phyloP scores from a whole-genome alignment of 2,113 vertebrate genomes.

The Rhodinocichla rosea region DNA sequence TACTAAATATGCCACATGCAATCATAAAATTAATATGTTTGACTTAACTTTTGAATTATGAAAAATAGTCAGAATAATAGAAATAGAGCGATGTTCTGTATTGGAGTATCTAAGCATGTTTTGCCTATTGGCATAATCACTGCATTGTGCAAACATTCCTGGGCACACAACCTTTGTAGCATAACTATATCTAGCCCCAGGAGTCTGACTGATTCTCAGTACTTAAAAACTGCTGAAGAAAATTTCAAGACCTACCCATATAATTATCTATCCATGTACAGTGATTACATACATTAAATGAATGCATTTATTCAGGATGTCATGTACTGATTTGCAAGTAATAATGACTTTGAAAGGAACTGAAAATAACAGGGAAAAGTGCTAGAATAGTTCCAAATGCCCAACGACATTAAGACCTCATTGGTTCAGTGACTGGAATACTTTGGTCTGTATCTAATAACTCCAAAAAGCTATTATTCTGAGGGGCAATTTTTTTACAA shows the following conservation, averaged over 20 bases:
- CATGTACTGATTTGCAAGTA: neutral
- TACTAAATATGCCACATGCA: neutral
- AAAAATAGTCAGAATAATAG: neutral
- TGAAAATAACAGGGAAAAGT: neutral
- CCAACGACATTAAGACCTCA: neutral
- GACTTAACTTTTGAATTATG: neutral
- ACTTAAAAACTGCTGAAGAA: neutral
- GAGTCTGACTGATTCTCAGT: neutral
- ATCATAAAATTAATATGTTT: neutral
- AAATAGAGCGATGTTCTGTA: neutral
- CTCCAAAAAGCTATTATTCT: neutral
- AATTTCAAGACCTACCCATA: neutral
- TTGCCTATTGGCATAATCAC: neutral
- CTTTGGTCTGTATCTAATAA: neutral
- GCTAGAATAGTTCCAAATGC: neutral
- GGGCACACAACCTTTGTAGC: neutral
- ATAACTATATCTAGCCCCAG: neutral
- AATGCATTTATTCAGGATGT: neutral
- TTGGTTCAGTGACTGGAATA: neutral
- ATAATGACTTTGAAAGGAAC: neutral
- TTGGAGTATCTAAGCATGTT: neutral
- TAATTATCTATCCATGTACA: neutral
- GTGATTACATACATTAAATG: neutral
- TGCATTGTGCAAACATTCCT: neutral
- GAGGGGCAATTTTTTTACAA: neutral